Base-by-base conservation (phyloP, 2,888 invertebrate genomes). In the Macrosoma leucophasiata region DNA sequence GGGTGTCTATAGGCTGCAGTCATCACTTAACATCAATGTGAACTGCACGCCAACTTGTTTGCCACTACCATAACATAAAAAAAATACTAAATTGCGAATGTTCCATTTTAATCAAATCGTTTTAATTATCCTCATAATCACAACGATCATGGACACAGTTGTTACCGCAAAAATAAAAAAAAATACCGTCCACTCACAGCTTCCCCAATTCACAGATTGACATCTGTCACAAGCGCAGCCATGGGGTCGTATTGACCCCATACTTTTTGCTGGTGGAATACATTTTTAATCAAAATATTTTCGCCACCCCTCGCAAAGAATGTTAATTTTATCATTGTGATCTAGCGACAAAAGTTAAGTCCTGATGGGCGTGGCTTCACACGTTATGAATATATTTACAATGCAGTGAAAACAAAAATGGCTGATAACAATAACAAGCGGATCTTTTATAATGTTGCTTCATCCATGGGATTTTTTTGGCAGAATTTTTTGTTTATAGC, bases 211-310 rank as follows among this genome's bases (percentile, higher is more conserved):
- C 43, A 39, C 60, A 67, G 78, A 78, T 77, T 81, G 81, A 81
- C 81, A 78, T 71, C 77, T 79, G 81, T 78, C 79, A 76, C 61
- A 35, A 25, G 35, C 29, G 58, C 56, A 55, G 55, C 43, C 48
- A 41, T 42, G 50, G 59, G 61, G 58, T 52, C 39, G 41, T 30
- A 45, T 36, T 58, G 67, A 71, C 73, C 70, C 68, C 62, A 62
- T 55, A 58, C 36, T 56, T 62, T 58, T 64, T 59, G 52, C 66
- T 65, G 65, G 72, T 59, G 52, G 63, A 70, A 73, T 81, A 76
- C 72, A 77, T 78, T 79, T 79, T 79, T 82, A 81, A 82, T 82
- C 81, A 79, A 79, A 82, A 82, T 72, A 79, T 77, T 78, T 75
- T 65, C 52, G 55, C 51, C 58, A 55, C 58, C 69, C 74, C 59